Percentiles rank a stretch among this genome's conserved stretches.
phyloP scores from a whole-genome alignment of 2,888 invertebrate species.

The Chrysina gloriosa region DNA sequence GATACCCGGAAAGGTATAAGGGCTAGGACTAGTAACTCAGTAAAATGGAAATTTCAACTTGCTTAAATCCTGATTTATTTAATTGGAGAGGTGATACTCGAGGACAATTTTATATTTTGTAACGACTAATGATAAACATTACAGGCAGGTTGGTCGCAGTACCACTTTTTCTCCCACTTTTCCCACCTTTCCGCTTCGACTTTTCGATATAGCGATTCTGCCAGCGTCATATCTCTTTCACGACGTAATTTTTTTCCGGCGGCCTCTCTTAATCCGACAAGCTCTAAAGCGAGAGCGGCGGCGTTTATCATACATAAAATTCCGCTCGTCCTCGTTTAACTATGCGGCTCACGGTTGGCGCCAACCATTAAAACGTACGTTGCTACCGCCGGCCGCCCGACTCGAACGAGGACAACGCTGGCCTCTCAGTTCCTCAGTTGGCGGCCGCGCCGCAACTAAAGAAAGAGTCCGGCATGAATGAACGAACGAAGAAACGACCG shows the following conservation, averaged over 20 bases:
- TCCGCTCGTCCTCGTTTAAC: slow-evolving; percentile 20
- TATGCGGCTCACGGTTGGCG: slow-evolving; percentile 22
- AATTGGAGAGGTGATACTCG: too few species aligned
- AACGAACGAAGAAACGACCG: slow-evolving; percentile 5
- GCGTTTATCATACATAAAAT: slow-evolving; percentile 23
- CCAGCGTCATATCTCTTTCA: neutral
- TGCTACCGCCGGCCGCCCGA: slow-evolving; percentile 10
- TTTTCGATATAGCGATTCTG: too few species aligned
- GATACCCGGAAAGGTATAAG: too few species aligned
- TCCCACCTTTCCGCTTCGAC: too few species aligned
- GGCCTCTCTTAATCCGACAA: neutral
- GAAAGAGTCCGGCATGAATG: slow-evolving; percentile 10
- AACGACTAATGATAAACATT: too few species aligned
- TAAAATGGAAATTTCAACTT: too few species aligned
- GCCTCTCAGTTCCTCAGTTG: too few species aligned
- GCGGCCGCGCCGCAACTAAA: neutral
- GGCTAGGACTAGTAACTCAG: too few species aligned
- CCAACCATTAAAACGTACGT: slow-evolving; percentile 30
- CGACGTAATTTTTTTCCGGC: neutral
- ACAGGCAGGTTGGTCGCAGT: too few species aligned
- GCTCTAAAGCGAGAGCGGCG: neutral
- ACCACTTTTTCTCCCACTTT: too few species aligned
- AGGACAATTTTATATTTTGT: too few species aligned
- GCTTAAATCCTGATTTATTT: too few species aligned
- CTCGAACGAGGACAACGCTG: neutral